Percentiles rank a stretch among this genome's conserved stretches.
These are phyloP conservation scores for Nothoprocta perdicaria DNA, from an alignment of 2,113 vertebrate species.

Conservation along the genomic window DNA sequence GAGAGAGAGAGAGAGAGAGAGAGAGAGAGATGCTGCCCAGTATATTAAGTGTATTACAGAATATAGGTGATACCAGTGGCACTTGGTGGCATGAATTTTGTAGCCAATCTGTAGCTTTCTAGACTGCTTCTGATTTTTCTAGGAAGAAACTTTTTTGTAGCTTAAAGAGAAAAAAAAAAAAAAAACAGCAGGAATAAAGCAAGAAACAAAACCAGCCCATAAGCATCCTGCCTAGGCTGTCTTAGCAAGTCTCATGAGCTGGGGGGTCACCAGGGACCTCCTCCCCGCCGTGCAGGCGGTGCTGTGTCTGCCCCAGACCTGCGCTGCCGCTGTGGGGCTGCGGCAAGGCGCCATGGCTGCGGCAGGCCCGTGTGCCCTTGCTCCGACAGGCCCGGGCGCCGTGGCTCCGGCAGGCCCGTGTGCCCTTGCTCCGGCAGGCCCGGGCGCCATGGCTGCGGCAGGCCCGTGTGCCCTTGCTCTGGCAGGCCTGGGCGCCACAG, in stretches of 20 bases:
- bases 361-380: too few relatives aligned
- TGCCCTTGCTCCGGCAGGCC: too few relatives aligned
- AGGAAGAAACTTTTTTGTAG: neutral
- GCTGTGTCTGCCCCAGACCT: neutral
- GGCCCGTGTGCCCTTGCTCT: neutral
- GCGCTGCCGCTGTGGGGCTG: neutral
- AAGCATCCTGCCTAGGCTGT: neutral
- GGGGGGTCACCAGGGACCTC: neutral
- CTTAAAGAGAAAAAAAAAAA: neutral
- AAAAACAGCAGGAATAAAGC: neutral
- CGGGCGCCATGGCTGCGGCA: neutral
- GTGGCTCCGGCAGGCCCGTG: too few relatives aligned
- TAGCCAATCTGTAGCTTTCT: neutral
- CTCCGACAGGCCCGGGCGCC: neutral
- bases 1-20: neutral
- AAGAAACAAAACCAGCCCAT: neutral
- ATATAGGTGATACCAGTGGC: neutral
- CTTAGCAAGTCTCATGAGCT: neutral
- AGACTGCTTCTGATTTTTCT: neutral
- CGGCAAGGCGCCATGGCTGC: neutral
- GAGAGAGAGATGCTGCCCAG: neutral
- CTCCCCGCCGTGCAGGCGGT: neutral
- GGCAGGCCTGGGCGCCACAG: neutral
- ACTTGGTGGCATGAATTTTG: neutral
- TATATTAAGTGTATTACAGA: neutral